Conservation (phyloP, 2,113 vertebrate species). For the Chloropsis hardwickii region DNA sequence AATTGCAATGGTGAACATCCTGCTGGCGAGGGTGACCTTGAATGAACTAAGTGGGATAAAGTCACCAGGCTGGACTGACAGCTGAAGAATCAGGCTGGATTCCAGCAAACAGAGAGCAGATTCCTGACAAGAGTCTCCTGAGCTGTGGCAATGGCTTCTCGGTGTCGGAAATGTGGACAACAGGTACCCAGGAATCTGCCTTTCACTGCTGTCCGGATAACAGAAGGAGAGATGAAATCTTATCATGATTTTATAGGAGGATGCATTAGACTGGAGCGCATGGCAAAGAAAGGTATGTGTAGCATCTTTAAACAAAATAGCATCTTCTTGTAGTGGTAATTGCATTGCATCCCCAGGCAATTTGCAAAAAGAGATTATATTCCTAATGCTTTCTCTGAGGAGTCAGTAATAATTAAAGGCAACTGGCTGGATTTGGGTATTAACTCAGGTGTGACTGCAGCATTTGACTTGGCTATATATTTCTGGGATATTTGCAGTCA, state of each 20-base stretch:
- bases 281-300: conserved; percentile 77
- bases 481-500: background rate
- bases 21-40: conserved; percentile 65
- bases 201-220: conserved; percentile 80
- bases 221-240: conserved; percentile 86
- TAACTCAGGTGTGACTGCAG: background rate
- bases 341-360: background rate
- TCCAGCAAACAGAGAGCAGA: background rate
- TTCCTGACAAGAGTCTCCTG: background rate
- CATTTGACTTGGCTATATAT: background rate
- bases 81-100: conserved; percentile 15
- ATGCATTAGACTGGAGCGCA: conserved; percentile 74
- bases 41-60: conserved; percentile 75
- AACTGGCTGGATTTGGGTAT: background rate
- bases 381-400: background rate
- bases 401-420: background rate
- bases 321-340: background rate
- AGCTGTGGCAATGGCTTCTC: conserved; percentile 48
- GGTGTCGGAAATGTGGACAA: conserved; percentile 70
- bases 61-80: conserved; percentile 58
- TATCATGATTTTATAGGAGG: conserved; percentile 81
- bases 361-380: background rate
- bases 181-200: conserved; percentile 58
- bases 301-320: conserved; percentile 2
- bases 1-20: conserved; percentile 60